Conservation (phyloP, 2,113 vertebrate species). For the Cygnus atratus region DNA sequence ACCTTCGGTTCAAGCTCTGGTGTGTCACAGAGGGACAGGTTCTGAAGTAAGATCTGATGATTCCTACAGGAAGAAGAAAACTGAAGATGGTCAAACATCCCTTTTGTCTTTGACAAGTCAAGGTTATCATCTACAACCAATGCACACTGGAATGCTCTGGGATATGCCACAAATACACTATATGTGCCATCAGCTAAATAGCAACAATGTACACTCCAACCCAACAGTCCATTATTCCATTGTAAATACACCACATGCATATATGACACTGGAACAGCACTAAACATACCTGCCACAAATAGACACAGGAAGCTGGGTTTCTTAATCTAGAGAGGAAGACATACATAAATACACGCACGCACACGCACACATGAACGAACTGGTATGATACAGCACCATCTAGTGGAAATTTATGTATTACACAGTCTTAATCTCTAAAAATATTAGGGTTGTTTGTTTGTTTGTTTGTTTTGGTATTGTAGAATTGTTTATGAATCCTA, state of each 20-base stretch:
- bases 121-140: background rate
- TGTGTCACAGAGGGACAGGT: background rate
- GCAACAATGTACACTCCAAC: background rate
- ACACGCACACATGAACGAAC: background rate
- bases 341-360: background rate
- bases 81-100: background rate
- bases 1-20: background rate
- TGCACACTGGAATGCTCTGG: fast-evolving
- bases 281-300: background rate
- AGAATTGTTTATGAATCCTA: background rate
- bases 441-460: too few relatives aligned
- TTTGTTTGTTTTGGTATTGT: background rate
- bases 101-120: background rate
- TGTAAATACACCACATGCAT: background rate
- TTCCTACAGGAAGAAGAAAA: background rate
- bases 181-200: background rate
- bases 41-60: background rate
- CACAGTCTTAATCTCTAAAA: background rate
- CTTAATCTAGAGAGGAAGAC: background rate
- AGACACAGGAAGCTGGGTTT: background rate
- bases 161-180: background rate
- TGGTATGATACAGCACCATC: background rate
- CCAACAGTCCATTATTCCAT: background rate
- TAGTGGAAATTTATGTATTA: background rate
- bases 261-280: background rate